phyloP scores from a whole-genome alignment of 2,888 invertebrate genomes.

The Drosophila limbata region DNA sequence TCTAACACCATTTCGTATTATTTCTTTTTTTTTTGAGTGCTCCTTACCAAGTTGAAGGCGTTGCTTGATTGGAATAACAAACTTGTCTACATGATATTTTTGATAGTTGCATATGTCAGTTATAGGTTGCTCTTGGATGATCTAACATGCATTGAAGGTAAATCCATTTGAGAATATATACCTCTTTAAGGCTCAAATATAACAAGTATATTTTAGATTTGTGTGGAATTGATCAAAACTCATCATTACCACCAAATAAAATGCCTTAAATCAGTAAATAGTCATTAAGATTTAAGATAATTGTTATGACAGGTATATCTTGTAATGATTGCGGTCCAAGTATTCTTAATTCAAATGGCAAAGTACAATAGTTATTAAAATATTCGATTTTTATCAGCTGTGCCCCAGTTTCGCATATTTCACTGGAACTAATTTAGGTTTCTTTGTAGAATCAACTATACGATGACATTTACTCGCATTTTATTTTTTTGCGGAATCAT shows the following conservation, averaged over 20 bases:
- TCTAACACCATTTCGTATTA: conserved; percentile 19
- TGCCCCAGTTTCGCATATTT: not conserved
- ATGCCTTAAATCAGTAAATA: no score
- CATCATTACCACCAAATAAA: no score
- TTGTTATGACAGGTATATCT: no score
- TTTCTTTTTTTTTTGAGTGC: not conserved
- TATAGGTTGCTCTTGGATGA: not conserved
- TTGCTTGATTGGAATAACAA: conserved; percentile 7
- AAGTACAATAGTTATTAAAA: conserved; percentile 26
- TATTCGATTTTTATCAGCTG: conserved; percentile 17
- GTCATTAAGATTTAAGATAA: no score
- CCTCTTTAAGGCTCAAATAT: no score
- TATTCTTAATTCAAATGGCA: not conserved
- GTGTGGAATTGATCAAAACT: no score
- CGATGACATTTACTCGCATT: not conserved
- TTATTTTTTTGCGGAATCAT: conserved; percentile 14
- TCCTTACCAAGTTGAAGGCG: not conserved
- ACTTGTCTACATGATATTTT: not conserved
- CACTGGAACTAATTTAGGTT: not conserved
- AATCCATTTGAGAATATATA: no score
- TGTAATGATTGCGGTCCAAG: no score
- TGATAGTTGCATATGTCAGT: not conserved
- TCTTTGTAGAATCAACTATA: not conserved
- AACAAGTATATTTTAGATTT: no score
- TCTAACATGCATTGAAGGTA: not conserved